A percentile compares a stretch with the other conserved stretches of the same genome.
These are phyloP conservation scores for Napeogenes sylphis DNA, from an alignment of 2,888 invertebrate species.

Conservation along the genomic window DNA sequence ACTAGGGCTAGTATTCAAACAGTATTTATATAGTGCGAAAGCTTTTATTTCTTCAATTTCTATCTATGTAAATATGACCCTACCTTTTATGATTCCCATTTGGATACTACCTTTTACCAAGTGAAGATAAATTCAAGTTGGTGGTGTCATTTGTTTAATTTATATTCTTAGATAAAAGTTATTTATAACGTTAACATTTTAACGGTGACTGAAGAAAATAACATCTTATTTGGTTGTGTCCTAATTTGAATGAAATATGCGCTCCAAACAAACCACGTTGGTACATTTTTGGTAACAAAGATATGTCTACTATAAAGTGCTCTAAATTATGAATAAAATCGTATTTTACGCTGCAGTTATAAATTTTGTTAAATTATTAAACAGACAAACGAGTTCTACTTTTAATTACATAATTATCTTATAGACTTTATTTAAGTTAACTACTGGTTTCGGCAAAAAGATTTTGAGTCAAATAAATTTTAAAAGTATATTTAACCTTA, in stretches of 20 bases:
- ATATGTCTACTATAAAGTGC: too few species aligned
- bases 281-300: too few species aligned
- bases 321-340: too few species aligned
- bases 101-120: slow-evolving; percentile 24
- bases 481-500: background rate
- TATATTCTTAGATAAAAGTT: slow-evolving; percentile 18
- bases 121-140: slow-evolving; percentile 24
- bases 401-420: too few species aligned
- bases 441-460: too few species aligned
- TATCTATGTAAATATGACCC: slow-evolving; percentile 30
- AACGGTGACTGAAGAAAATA: slow-evolving; percentile 3
- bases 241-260: background rate
- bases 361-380: too few species aligned
- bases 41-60: slow-evolving; percentile 10
- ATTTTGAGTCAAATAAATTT: too few species aligned
- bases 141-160: slow-evolving; percentile 27
- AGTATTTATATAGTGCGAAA: too few species aligned
- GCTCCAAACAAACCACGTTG: background rate
- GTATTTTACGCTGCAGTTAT: too few species aligned
- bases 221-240: background rate
- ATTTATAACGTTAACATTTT: slow-evolving; percentile 10
- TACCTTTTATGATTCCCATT: slow-evolving; percentile 33
- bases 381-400: too few species aligned
- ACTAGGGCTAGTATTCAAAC: too few species aligned
- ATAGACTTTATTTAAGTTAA: too few species aligned